phyloP scores from a whole-genome alignment of 2,888 invertebrate genomes.

The Mythimna pallens region DNA sequence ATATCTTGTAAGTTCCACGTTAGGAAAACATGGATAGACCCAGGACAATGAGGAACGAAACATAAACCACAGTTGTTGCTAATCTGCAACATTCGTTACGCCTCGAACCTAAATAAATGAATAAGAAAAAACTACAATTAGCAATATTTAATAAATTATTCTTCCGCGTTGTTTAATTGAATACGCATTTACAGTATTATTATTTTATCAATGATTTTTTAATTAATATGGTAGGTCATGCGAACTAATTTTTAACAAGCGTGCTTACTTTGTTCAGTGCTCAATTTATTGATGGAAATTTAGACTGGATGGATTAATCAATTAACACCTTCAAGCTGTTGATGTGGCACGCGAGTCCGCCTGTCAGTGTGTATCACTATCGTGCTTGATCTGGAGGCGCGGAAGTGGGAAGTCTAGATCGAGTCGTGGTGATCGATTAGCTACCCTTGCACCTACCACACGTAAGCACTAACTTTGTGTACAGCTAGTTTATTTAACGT shows the following conservation, averaged over 20 bases:
- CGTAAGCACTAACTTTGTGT: conserved; percentile 7
- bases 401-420: conserved; percentile 59
- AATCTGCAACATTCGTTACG: conserved; percentile 20
- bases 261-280: not conserved
- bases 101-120: conserved; percentile 32
- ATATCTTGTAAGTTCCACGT: not conserved
- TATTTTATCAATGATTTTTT: conserved; percentile 15
- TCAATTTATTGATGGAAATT: conserved; percentile 29
- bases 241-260: conserved; percentile 18
- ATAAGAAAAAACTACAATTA: conserved; percentile 24
- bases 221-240: conserved; percentile 17
- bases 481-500: conserved; percentile 15
- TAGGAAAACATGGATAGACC: not conserved
- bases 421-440: conserved; percentile 46
- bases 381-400: conserved; percentile 41
- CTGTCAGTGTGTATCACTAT: conserved; percentile 17
- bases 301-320: not conserved
- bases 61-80: not conserved
- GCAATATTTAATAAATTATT: conserved; percentile 18
- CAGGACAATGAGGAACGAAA: not conserved
- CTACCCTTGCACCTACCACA: conserved; percentile 28
- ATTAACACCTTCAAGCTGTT: conserved; percentile 14
- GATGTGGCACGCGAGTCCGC: conserved; percentile 11
- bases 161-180: conserved; percentile 45
- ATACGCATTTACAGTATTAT: conserved; percentile 14